These are phyloP conservation scores for Zaprionus lineosus DNA, from an alignment of 2,888 invertebrate genomes.

Conservation along the genomic window DNA sequence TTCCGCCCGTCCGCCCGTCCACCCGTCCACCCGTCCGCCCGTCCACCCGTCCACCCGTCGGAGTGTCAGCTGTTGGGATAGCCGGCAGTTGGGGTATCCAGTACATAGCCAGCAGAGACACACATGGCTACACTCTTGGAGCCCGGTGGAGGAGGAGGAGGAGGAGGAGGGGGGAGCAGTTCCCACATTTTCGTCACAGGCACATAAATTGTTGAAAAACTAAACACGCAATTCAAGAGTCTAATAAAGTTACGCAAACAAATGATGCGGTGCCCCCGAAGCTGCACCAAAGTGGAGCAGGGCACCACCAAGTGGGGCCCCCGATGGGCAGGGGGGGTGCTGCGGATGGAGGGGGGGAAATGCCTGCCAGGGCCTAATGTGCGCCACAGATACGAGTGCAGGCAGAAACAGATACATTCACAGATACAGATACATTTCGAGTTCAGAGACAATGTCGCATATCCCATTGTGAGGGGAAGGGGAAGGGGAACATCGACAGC, in stretches of 20 bases:
- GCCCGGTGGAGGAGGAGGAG: background rate
- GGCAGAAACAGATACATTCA: slow-evolving; percentile 7
- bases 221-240: slow-evolving; percentile 76
- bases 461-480: slow-evolving; percentile 17
- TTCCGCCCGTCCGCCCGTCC: slow-evolving; percentile 15
- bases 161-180: slow-evolving; percentile 44
- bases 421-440: slow-evolving; percentile 18
- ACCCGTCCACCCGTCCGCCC: slow-evolving; percentile 15
- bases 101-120: slow-evolving; percentile 44
- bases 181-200: slow-evolving; percentile 68
- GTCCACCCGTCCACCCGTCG: too few relatives aligned
- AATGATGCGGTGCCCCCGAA: slow-evolving; percentile 75
- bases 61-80: slow-evolving; percentile 20
- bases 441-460: slow-evolving; percentile 59
- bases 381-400: slow-evolving; percentile 53
- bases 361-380: slow-evolving; percentile 52
- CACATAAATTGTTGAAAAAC: slow-evolving; percentile 73
- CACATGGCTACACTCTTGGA: slow-evolving; percentile 51
- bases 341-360: background rate
- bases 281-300: slow-evolving; percentile 68
- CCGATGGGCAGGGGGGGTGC: too few relatives aligned
- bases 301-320: slow-evolving; percentile 10
- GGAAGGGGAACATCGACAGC: too few relatives aligned
- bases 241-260: slow-evolving; percentile 80
- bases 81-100: too few relatives aligned